Evolutionary conservation across 2,113 vertebrate genomes (phyloP), one percentile per base, ranked within the genome.

Genomic region (Rhinopomastus cyanomelas): DNA sequence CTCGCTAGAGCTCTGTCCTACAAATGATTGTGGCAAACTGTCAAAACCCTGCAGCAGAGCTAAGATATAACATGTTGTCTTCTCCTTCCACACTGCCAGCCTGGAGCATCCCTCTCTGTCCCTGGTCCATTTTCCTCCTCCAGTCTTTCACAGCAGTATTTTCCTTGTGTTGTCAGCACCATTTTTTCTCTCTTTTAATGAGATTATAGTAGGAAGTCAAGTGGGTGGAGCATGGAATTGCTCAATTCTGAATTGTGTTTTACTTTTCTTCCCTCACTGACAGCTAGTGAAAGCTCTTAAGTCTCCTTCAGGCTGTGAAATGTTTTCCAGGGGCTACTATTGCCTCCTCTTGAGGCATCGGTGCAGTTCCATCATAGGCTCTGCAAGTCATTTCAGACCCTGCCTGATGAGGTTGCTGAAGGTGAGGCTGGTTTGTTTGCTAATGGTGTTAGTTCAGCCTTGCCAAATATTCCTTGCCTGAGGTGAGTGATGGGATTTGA

Each of bases 331-430:
- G 82, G 88, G 76, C 72, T 82, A 7, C 62, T 76, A 14, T 22
- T 15, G 2, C 52, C 73, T 85, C 34, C 30, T 77, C 69, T 90
- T 26, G 44, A 81, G 83, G 37, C 30, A 1, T 4, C 17, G 48
- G 44, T 56, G 4, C 1, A 2, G 52, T 64, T 94, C 73, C 18
- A 4, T 57, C 16, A 22, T 59, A 39, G 76, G 30, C 65, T 78
- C 56, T 74, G 60, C 42, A 80, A 67, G 77, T 81, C 76, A 32
- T 93, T 91, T 79, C 69, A 68, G 2, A 64, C 51, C 44, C 44
- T 88, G 74, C 77, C 90, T 94, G 88, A 86, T 81, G 76, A 88
- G 73, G 69, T 79, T 93, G 61, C 69, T 91, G 77, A 53, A 94
- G 77, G 61, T 87, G 67, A 92, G n/a, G 32, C 53, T 49, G 74